phyloP scores from a whole-genome alignment of 2,888 invertebrate species.

The Tridacna gigas region DNA sequence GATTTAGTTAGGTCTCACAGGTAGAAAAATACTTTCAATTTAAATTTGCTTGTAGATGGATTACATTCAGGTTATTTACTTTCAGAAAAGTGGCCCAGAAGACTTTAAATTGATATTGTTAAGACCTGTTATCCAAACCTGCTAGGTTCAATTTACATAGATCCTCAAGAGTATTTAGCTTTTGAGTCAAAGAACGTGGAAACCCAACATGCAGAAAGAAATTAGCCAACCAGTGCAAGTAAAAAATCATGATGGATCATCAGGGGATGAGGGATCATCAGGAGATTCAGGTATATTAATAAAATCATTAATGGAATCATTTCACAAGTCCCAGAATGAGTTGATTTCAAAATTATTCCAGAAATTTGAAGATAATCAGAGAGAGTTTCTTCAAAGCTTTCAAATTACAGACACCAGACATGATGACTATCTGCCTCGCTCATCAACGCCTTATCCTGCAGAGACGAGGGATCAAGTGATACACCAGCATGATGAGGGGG shows the following conservation, averaged over 20 bases:
- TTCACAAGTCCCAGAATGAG: neutral
- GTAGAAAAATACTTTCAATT: neutral
- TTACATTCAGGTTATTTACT: no score
- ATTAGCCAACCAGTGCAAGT: neutral
- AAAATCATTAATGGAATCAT: neutral
- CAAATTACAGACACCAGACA: neutral
- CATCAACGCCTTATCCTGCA: neutral
- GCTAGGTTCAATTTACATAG: no score
- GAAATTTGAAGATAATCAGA: neutral
- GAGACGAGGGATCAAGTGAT: neutral
- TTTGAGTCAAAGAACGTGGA: neutral
- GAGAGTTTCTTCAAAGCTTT: neutral
- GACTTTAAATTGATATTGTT: no score
- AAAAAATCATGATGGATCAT: neutral
- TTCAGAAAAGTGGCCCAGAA: no score
- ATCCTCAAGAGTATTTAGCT: constrained; percentile 1
- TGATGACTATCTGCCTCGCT: neutral
- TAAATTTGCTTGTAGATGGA: no score
- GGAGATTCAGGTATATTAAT: neutral
- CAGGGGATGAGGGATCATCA: neutral
- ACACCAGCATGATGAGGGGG: neutral
- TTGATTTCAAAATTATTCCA: neutral
- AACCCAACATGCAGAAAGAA: neutral
- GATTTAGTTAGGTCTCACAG: neutral
- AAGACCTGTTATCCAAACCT: no score